These are phyloP conservation scores for Danaus plexippus DNA, from an alignment of 1,140 invertebrate genomes.

Conservation along the genomic window DNA sequence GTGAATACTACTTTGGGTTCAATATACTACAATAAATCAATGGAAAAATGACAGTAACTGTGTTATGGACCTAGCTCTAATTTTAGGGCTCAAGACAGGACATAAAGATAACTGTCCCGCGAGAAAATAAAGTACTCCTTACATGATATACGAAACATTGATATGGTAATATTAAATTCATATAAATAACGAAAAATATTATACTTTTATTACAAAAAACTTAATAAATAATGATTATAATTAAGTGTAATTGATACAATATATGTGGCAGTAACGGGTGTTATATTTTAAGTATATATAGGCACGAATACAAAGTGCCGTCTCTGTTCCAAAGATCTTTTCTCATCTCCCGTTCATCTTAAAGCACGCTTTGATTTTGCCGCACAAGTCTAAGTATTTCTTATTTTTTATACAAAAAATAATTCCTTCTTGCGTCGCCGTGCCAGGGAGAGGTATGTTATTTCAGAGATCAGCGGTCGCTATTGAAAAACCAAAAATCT, in stretches of 20 bases:
- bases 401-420: slow-evolving; percentile 40
- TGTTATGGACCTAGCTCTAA: slow-evolving; percentile 16
- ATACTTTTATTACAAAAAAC: too few species aligned
- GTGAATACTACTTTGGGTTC: too few species aligned
- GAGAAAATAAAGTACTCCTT: slow-evolving; percentile 19
- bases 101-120: slow-evolving; percentile 32
- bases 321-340: slow-evolving; percentile 9
- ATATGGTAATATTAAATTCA: slow-evolving; percentile 6
- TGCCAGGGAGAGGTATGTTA: slow-evolving; percentile 28
- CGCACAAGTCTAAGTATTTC: slow-evolving; percentile 35
- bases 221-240: too few species aligned
- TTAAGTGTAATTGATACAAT: too few species aligned
- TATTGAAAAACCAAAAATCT: slow-evolving; percentile 11
- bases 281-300: slow-evolving; percentile 1
- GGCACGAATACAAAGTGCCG: slow-evolving; percentile 7
- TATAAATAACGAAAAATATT: background rate
- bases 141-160: slow-evolving; percentile 2
- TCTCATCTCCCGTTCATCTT: slow-evolving; percentile 14
- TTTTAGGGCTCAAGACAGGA: slow-evolving; percentile 23
- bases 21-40: too few species aligned
- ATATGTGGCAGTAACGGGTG: background rate
- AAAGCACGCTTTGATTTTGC: slow-evolving; percentile 36
- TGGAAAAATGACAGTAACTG: slow-evolving; percentile 6
- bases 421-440: slow-evolving; percentile 31
- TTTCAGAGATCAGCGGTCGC: slow-evolving; percentile 21